These are phyloP conservation scores for Aythya fuligula DNA, from an alignment of 2,797 vertebrate genomes.

Conservation along the genomic window DNA sequence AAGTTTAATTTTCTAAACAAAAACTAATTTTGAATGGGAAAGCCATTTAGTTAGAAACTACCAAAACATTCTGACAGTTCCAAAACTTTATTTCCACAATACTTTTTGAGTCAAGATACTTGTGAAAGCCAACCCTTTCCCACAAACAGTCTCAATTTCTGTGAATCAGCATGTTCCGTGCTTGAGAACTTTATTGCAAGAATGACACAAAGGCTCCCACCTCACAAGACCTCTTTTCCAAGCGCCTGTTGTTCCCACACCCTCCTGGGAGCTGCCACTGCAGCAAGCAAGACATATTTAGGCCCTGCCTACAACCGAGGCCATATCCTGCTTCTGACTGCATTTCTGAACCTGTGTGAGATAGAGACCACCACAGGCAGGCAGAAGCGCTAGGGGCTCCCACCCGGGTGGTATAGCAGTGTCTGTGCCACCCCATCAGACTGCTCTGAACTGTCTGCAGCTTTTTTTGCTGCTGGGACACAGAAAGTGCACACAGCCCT, in stretches of 20 bases:
- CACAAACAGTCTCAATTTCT: constrained; percentile 49
- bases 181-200: constrained; percentile 9
- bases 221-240: constrained; percentile 3
- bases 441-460: background rate
- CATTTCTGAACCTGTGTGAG: background rate
- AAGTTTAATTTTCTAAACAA: constrained; percentile 47
- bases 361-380: background rate
- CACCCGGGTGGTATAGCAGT: background rate
- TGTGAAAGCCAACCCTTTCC: constrained; percentile 56
- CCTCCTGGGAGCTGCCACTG: background rate
- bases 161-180: constrained; percentile 53
- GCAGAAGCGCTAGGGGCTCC: background rate
- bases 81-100: constrained; percentile 43
- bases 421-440: background rate
- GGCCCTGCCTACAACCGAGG: background rate
- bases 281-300: fast-evolving
- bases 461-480: background rate
- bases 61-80: constrained; percentile 42
- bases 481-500: background rate
- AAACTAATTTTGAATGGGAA: constrained; percentile 50
- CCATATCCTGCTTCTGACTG: background rate
- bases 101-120: constrained; percentile 46
- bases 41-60: constrained; percentile 25
- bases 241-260: background rate
- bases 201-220: background rate